Base-by-base conservation (phyloP, 2,113 vertebrate species). In the Lepus europaeus region DNA sequence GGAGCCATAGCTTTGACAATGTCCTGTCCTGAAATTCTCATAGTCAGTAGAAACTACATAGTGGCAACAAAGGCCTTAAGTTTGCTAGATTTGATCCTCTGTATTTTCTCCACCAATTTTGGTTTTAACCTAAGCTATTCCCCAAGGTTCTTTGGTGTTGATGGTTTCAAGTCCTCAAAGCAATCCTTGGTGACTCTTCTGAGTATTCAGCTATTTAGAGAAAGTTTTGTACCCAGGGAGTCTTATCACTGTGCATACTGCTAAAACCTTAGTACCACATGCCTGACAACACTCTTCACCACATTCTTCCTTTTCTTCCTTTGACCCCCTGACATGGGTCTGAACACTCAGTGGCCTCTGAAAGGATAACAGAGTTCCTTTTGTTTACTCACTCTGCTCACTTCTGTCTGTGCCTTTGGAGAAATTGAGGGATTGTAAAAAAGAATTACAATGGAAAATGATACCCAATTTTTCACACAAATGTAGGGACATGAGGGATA, bases 381-480 rank as follows among this genome's bases (percentile, higher is more conserved):
- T 10, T 72, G 10, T 73, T 79, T 66, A 74, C 27, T 76, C 17
- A 53, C 25, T 29, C 13, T 39, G 85, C 61, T 89, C 25, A 59
- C n/a, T 69, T 76, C n/a, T 69, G 63, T 85, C 79, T 80, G 39
- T 63, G 39, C 9, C 33, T 27, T 53, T 80, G 63, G 27, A 80
- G 20, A 33, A 73, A 53, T 83, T 77, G 22, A 27, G 22, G n/a
- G 11, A 56, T 87, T 87, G 77, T 73, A 83, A 90, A n/a, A n/a
- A 79, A 22, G 56, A 81, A 72, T 91, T 83, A 56, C 36, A 13
- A 31, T 29, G 16, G 53, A 14, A 91, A 83, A 3, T 78, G 31
- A 79, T 79, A 73, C 25, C 72, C 51, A 49, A 16, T 90, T 87
- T 83, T 95, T 51, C 19, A 45, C 77, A 69, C n/a, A 61, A 25